phyloP scores from a whole-genome alignment of 2,888 invertebrate genomes.

The Hermaeophaga mercurialis region DNA sequence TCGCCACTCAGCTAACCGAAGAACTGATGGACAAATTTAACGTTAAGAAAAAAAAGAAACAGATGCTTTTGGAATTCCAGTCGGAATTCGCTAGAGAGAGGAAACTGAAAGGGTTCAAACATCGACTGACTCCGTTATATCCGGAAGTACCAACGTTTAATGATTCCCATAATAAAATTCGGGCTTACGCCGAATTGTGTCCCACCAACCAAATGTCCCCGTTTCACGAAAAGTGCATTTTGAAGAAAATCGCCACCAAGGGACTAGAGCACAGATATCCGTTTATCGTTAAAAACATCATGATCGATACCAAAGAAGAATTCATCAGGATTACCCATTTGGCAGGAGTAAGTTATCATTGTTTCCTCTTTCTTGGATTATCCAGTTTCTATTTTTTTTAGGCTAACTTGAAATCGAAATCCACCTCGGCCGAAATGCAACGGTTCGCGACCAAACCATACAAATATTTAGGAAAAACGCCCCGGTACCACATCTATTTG shows the following conservation, averaged over 20 bases:
- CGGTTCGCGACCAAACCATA: constrained; percentile 61
- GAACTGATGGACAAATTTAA: constrained; percentile 49
- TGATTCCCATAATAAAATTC: constrained; percentile 57
- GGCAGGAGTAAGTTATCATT: constrained; percentile 60
- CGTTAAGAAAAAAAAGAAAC: constrained; percentile 44
- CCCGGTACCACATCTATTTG: constrained; percentile 64
- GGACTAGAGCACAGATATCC: constrained; percentile 64
- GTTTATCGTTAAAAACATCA: constrained; percentile 60
- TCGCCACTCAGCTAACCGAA: constrained; percentile 47
- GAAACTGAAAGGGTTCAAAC: constrained; percentile 48
- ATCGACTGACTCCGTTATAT: constrained; percentile 47
- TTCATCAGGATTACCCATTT: constrained; percentile 67
- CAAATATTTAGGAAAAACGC: constrained; percentile 67
- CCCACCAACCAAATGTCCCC: constrained; percentile 67
- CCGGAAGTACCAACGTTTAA: constrained; percentile 48
- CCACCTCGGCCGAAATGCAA: constrained; percentile 62
- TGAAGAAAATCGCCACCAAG: constrained; percentile 62
- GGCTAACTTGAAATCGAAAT: constrained; percentile 64
- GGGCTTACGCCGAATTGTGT: constrained; percentile 64
- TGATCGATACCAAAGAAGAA: constrained; percentile 63
- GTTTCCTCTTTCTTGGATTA: too few relatives aligned
- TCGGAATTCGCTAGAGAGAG: constrained; percentile 46
- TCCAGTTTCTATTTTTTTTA: too few relatives aligned
- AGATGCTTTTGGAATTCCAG: constrained; percentile 45
- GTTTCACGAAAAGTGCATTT: constrained; percentile 67